Conservation (phyloP, 2,888 invertebrate species). For the Dascillus cervinus region DNA sequence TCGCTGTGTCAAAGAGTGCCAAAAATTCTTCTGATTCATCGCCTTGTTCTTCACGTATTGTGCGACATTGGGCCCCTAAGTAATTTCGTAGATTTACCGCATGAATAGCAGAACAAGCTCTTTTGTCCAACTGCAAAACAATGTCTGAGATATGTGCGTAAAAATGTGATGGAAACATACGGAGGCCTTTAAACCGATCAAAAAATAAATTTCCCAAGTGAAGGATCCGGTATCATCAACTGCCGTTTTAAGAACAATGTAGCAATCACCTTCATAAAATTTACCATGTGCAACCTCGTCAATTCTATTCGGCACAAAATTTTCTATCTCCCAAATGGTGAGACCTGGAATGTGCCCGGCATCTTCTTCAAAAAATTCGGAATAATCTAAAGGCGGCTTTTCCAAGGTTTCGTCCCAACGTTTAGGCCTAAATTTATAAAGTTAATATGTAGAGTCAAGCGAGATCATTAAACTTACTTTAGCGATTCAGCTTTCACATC, state of each 20-base stretch:
- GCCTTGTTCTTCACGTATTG: conserved; percentile 92
- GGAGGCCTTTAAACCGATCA: conserved; percentile 95
- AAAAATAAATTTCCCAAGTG: conserved; percentile 95
- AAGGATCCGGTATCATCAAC: conserved; percentile 78
- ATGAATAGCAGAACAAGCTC: conserved; percentile 95
- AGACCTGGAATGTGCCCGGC: conserved; percentile 89
- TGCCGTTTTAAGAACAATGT: conserved; percentile 87
- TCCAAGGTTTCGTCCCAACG: conserved; percentile 94
- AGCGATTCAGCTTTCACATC: conserved; percentile 62
- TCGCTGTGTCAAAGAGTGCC: conserved; percentile 79
- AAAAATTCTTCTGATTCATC: conserved; percentile 97
- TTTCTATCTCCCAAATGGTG: conserved; percentile 98
- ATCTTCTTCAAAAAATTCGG: conserved; percentile 93
- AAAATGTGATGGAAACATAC: conserved; percentile 46
- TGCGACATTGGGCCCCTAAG: conserved; percentile 88
- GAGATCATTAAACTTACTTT: conserved; percentile 48
- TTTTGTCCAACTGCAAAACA: conserved; percentile 71
- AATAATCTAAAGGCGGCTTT: conserved; percentile 93
- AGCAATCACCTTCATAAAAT: conserved; percentile 99
- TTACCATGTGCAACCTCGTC: conserved; percentile 93
- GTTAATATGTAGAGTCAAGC: background rate
- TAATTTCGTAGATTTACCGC: conserved; percentile 96
- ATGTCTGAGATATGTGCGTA: background rate
- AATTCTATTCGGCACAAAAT: conserved; percentile 93
- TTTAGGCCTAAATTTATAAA: conserved; percentile 62